Evolutionary conservation across 1,140 invertebrate species (phyloP).

Genomic region (Drosophila pseudoobscura): DNA sequence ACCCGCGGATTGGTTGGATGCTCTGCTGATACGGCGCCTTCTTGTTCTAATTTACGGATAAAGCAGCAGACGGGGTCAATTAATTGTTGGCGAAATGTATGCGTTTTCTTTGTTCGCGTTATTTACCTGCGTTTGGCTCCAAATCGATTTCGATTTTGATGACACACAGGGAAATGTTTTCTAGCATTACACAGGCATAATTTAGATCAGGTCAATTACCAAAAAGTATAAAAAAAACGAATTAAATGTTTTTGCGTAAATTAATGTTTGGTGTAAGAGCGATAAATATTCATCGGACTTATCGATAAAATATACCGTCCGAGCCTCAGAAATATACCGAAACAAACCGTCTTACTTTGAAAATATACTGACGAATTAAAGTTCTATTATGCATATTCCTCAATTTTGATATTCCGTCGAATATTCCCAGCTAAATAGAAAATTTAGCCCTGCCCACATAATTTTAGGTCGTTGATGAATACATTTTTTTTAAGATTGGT

Average conservation of each 20-base stretch:
- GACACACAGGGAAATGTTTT: slow-evolving; percentile 80
- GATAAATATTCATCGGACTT: too few relatives aligned
- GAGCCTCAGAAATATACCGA: not conserved
- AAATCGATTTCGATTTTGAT: slow-evolving; percentile 82
- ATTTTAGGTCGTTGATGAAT: too few relatives aligned
- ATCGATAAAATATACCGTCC: too few relatives aligned
- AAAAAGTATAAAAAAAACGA: slow-evolving; percentile 22
- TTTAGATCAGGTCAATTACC: slow-evolving; percentile 38
- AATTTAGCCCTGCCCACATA: too few relatives aligned
- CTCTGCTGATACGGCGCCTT: slow-evolving; percentile 75
- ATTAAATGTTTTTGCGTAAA: too few relatives aligned
- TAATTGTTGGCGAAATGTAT: not conserved
- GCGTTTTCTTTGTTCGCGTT: slow-evolving; percentile 32
- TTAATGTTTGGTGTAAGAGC: too few relatives aligned
- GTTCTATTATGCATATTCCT: too few relatives aligned
- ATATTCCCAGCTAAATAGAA: too few relatives aligned
- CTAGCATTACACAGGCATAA: slow-evolving; percentile 78
- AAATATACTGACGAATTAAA: too few relatives aligned
- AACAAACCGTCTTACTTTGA: not conserved
- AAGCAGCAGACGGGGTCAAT: not conserved
- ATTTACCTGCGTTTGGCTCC: slow-evolving; percentile 60
- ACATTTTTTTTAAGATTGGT: too few relatives aligned
- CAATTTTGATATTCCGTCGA: too few relatives aligned
- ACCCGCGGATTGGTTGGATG: slow-evolving; percentile 80
- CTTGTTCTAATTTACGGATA: slow-evolving; percentile 23